Evolutionary conservation across 2,113 vertebrate genomes (phyloP), one percentile per base, ranked within the genome.

Genomic region (Sylvietta virens): DNA sequence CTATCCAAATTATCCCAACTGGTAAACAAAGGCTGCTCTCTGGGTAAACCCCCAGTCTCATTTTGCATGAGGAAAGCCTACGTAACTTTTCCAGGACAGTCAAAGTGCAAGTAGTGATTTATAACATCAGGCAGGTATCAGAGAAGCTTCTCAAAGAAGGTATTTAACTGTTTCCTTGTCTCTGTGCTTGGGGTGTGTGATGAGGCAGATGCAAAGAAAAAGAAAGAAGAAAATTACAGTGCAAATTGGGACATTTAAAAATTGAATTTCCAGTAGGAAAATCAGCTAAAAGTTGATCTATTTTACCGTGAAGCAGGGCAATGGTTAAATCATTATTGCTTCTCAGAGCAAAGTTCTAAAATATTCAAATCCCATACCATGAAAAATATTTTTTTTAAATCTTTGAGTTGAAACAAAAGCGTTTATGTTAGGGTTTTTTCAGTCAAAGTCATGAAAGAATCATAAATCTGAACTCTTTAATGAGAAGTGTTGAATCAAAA

Each of bases 161-260:
- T 27, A 5, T 58, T 82, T 37, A 24, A 13, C 27, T 19, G 1
- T 48, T 81, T 57, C 45, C 27, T 35, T 5, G 0, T 35, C 17
- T 62, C 26, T 4, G 0, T 23, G 33, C 40, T 22, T 12, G 6
- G 4, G 19, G 2, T 22, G 9, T 39, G 12, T 13, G 24, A 33
- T 35, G 30, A 48, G 21, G 22, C 26, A 62, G 54, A 44, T 57
- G 22, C 7, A 67, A 86, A 60, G 30, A 31, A 18, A 76, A 65
- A 26, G 24, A 74, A 66, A 65, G n/a, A 85, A 72, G 42, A 74
- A 71, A 80, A 73, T 33, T 27, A 42, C 51, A 27, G 23, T n/a
- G 11, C 22, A 54, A 69, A 94, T 35, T 1, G 3, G 19, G 33
- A 39, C 20, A 39, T 54, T 40, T 50, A 4, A 57, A 69, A 84